Evolutionary conservation across 2,888 invertebrate species (phyloP).

Genomic region (Brachypalpus laphriformis): DNA sequence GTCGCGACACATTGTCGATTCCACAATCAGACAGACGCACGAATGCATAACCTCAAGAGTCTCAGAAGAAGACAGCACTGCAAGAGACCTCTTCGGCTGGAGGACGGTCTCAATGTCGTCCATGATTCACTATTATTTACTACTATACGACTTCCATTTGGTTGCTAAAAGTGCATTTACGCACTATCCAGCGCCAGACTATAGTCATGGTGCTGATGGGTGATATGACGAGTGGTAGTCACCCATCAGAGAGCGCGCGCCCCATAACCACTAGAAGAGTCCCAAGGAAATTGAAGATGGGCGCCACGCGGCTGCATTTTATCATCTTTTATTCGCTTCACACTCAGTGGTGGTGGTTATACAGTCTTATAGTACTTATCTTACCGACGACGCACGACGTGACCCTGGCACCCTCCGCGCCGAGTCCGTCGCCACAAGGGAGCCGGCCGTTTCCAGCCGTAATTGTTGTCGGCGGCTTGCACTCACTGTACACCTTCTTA

Average conservation of each 20-base stretch:
- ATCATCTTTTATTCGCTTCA: slow-evolving; percentile 70
- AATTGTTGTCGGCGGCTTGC: slow-evolving; percentile 66
- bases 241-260: slow-evolving; percentile 44
- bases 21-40: not conserved
- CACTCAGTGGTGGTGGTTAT: slow-evolving; percentile 44
- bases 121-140: slow-evolving; percentile 47
- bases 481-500: slow-evolving; percentile 49
- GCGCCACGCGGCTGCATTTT: slow-evolving; percentile 74
- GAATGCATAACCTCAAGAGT: not conserved
- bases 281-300: slow-evolving; percentile 70
- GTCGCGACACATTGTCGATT: slow-evolving; percentile 39
- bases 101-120: slow-evolving; percentile 53
- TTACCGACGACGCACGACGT: slow-evolving; percentile 39
- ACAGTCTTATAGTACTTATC: slow-evolving; percentile 56
- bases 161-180: slow-evolving; percentile 16
- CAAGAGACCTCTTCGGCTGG: not conserved
- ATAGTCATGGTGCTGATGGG: slow-evolving; percentile 45
- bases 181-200: slow-evolving; percentile 39
- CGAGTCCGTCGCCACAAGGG: slow-evolving; percentile 52
- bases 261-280: slow-evolving; percentile 52
- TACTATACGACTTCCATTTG: slow-evolving; percentile 26
- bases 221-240: slow-evolving; percentile 65
- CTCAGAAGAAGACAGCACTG: not conserved
- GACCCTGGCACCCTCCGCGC: slow-evolving; percentile 34
- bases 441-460: slow-evolving; percentile 52